Conservation (phyloP, 2,888 invertebrate species). For the Antheraea yamamai region DNA sequence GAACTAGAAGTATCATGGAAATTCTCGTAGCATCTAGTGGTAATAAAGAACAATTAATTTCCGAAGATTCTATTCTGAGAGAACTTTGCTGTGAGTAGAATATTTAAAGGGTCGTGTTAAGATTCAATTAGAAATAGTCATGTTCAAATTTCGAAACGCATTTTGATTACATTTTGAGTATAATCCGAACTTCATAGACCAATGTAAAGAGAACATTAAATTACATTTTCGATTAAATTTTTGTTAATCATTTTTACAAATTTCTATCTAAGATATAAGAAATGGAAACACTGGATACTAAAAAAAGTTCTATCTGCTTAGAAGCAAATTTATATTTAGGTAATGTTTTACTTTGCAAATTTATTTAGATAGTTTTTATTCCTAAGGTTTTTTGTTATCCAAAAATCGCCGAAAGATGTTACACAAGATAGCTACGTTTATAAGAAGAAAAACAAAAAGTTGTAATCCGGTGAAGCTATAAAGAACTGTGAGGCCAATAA, state of each 20-base stretch:
- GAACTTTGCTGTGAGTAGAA: too few species aligned
- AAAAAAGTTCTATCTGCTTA: too few species aligned
- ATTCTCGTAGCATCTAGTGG: background rate
- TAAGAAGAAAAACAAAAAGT: too few species aligned
- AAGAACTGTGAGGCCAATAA: too few species aligned
- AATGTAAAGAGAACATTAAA: background rate
- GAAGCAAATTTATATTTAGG: too few species aligned
- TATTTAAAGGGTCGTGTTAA: background rate
- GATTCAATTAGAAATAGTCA: background rate
- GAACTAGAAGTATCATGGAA: background rate
- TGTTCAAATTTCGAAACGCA: background rate
- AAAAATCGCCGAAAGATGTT: too few species aligned
- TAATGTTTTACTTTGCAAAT: too few species aligned
- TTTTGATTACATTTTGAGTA: background rate
- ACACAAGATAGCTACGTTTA: too few species aligned
- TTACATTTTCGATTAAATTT: background rate
- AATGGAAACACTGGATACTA: background rate
- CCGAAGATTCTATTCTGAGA: background rate
- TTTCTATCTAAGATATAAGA: background rate
- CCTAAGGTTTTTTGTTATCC: too few species aligned
- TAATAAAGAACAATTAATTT: background rate
- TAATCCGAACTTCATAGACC: background rate
- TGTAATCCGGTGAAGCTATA: too few species aligned
- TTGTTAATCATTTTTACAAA: background rate
- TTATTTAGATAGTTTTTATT: too few species aligned